These are phyloP conservation scores for Lamproptera curius DNA, from an alignment of 2,888 invertebrate species.

Conservation along the genomic window DNA sequence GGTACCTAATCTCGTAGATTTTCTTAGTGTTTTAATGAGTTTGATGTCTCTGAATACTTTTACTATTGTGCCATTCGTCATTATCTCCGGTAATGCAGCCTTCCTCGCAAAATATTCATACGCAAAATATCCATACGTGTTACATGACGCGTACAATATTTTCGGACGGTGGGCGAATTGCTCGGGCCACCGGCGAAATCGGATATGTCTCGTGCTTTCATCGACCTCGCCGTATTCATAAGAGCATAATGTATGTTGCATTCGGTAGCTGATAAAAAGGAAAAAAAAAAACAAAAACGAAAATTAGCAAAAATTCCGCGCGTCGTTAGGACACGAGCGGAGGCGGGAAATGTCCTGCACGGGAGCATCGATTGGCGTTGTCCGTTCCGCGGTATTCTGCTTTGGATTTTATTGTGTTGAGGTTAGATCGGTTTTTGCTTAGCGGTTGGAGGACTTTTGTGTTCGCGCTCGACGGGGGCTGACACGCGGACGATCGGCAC, in stretches of 20 bases:
- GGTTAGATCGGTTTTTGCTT: conserved; percentile 2
- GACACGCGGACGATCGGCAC: conserved; percentile 63
- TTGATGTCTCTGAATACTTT: no score
- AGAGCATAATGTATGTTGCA: conserved; percentile 9
- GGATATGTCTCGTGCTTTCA: conserved; percentile 38
- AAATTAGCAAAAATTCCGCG: conserved; percentile 56
- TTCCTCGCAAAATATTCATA: no score
- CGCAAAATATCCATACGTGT: conserved; percentile 33
- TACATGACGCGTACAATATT: conserved; percentile 45
- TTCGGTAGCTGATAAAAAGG: conserved; percentile 23
- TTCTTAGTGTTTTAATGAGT: no score
- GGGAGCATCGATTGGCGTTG: conserved; percentile 71
- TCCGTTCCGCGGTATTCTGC: conserved; percentile 25
- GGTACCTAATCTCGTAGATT: no score
- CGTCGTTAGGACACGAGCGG: conserved; percentile 54
- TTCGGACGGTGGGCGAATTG: conserved; percentile 35
- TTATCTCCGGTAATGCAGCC: no score
- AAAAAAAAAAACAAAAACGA: no score
- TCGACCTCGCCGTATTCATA: conserved; percentile 42
- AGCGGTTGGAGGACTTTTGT: conserved; percentile 53
- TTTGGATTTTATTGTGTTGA: conserved; percentile 13
- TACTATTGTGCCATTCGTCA: no score
- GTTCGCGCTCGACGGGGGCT: conserved; percentile 41
- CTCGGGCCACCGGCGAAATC: conserved; percentile 44
- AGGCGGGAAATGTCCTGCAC: conserved; percentile 72